Base-by-base conservation (phyloP, 2,888 invertebrate species). In the Caradrina clavipalpis region DNA sequence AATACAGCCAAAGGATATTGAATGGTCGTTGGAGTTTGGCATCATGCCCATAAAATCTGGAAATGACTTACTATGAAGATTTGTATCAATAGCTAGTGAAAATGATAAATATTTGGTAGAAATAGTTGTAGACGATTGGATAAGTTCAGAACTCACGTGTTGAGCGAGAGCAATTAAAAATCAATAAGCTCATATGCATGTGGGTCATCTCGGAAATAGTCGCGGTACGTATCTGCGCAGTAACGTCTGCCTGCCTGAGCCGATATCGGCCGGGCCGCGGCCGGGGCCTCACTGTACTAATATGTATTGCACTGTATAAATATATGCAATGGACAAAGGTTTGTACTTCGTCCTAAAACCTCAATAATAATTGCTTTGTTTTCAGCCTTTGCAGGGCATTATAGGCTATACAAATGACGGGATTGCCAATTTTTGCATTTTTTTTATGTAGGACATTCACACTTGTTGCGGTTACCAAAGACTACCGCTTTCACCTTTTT, bases 121-220 rank as follows among this genome's bases (percentile, higher is more conserved):
- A 54, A 8, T 26, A 45, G 35, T 53, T 51, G 45, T 35, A 54
- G 63, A 49, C 17, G 42, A 53, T 64, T 49, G 56, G 13, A 57
- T 59, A 50, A 56, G 39, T 35, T 42, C 64, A 69, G 39, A 45
- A 49, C 55, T n/a, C 59, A 67, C 42, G n/a, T 51, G 54, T 61
- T 69, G 56, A 72, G 70, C 64, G 50, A 62, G 58, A 59, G 71
- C 78, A 76, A 81, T 85, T 81, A 84, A 82, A 85, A 81, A 84
- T 76, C 84, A 77, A 83, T 86, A 78, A 74, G 31, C 66, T 64
- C 57, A 78, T 78, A 74, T 81, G 83, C 78, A 82, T 78, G 73
- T 82, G 71, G 83, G 83, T 73, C 78, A 81, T 78, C 73, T 75
- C 76, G 69, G 73, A 82, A 81, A 81, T 78, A 80, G 81, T 74